These are phyloP conservation scores for Thymallus thymallus DNA, from an alignment of 2,113 vertebrate genomes.

Conservation along the genomic window DNA sequence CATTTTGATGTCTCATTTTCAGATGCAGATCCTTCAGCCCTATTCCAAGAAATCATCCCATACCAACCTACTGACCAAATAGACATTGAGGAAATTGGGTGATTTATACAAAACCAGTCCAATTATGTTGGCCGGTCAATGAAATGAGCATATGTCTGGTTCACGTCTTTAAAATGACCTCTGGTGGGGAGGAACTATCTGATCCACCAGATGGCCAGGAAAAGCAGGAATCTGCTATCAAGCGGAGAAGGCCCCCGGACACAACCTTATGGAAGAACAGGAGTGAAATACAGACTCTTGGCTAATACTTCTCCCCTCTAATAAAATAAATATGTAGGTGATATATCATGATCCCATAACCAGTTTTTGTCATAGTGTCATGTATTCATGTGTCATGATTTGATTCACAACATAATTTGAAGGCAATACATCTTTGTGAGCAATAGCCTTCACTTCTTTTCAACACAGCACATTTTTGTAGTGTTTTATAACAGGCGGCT, in stretches of 20 bases:
- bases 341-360: neutral
- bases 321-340: neutral
- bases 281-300: slow-evolving; percentile 50
- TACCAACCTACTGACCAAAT: neutral
- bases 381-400: neutral
- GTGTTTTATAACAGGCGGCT: neutral
- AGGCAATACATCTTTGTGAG: no score
- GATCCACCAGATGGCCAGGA: slow-evolving; percentile 66
- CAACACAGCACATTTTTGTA: no score
- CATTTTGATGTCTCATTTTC: no score
- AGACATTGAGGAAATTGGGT: neutral
- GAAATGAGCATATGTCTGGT: slow-evolving; percentile 64
- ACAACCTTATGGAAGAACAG: slow-evolving; percentile 52
- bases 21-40: no score
- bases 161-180: slow-evolving; percentile 60
- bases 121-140: slow-evolving; percentile 43
- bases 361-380: neutral
- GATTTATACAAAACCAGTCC: slow-evolving; percentile 37
- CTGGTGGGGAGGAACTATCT: slow-evolving; percentile 60
- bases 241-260: slow-evolving; percentile 55
- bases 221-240: slow-evolving; percentile 59
- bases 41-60: no score
- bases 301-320: slow-evolving; percentile 4
- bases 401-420: neutral
- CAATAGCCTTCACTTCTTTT: no score